Base-by-base conservation (phyloP, 2,797 vertebrate genomes). In the Acanthopagrus latus region DNA sequence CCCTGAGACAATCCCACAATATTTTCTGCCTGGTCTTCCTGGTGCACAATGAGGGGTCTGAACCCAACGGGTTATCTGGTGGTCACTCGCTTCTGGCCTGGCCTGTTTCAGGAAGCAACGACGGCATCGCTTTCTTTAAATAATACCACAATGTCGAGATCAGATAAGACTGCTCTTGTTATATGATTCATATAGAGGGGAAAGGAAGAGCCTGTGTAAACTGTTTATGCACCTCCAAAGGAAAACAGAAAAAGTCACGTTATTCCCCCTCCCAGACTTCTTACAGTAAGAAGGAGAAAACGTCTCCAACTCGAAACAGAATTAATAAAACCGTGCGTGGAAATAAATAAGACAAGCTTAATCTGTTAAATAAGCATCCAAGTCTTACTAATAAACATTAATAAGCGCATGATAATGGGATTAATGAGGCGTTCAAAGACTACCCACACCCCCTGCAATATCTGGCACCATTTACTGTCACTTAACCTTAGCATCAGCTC, bases 141-240 rank as follows among this genome's bases (percentile, higher is more conserved):
- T 94, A 93, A 94, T 76, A 92, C 67, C 89, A 94, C 94, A 93
- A 94, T 94, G 91, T 86, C 52, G 33, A 76, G 62, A 94, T 94
- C 92, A 91, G 94, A 94, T 95, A 94, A 93, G 86, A 25, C 86
- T 80, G 86, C 86, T 90, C 80, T 79, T 70, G 88, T 89, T 91
- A 83, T 91, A 88, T 83, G 90, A 93, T 86, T 94, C 89, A 91
- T 92, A 91, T 87, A 76, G 84, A 83, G 71, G 64, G 33, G 56
- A 82, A 47, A 85, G 86, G 90, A 91, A 93, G 90, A 83, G 84
- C 67, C 83, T 87, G 80, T 78, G 71, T 91, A 91, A 93, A 92
- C 89, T 88, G 86, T 93, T 91, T 87, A 78, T 74, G 38, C 51
- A 21, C 55, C 44, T 81, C 55, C 58, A 75, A 50, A 74, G 23